Conservation (phyloP, 2,113 vertebrate species). For the Motacilla alba region DNA sequence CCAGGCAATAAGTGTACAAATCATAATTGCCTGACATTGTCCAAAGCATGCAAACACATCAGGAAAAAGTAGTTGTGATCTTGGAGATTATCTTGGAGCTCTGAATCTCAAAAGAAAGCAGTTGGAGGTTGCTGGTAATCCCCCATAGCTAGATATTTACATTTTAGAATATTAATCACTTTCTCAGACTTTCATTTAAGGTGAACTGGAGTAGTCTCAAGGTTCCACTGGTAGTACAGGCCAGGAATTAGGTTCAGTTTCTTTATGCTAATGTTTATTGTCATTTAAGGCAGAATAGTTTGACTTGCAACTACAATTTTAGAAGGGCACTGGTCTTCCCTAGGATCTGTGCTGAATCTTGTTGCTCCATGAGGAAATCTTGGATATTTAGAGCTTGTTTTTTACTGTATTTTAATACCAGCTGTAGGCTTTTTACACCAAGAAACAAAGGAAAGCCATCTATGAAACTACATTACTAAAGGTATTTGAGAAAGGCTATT, state of each 20-base stretch:
- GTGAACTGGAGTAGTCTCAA: not conserved
- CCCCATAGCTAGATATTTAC: not conserved
- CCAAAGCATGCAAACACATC: not conserved
- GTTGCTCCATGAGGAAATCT: not conserved
- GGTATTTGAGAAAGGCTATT: not conserved
- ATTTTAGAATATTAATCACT: not conserved
- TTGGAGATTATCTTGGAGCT: not conserved
- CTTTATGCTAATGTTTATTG: not conserved
- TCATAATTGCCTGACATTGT: not conserved
- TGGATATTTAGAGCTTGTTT: not conserved
- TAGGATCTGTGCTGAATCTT: not conserved
- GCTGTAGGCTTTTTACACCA: not conserved
- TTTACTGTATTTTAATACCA: not conserved
- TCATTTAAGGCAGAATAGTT: not conserved
- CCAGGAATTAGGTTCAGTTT: not conserved
- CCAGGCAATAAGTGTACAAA: not conserved
- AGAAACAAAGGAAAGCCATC: not conserved
- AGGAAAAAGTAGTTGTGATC: not conserved
- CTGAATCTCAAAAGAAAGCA: not conserved
- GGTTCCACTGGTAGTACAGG: not conserved
- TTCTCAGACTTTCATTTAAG: not conserved
- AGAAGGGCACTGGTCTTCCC: rapidly evolving
- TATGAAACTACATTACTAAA: not conserved
- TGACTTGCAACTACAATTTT: not conserved
- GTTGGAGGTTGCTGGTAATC: not conserved